phyloP scores from a whole-genome alignment of 2,888 invertebrate species.

The Balanococcus diminutus region DNA sequence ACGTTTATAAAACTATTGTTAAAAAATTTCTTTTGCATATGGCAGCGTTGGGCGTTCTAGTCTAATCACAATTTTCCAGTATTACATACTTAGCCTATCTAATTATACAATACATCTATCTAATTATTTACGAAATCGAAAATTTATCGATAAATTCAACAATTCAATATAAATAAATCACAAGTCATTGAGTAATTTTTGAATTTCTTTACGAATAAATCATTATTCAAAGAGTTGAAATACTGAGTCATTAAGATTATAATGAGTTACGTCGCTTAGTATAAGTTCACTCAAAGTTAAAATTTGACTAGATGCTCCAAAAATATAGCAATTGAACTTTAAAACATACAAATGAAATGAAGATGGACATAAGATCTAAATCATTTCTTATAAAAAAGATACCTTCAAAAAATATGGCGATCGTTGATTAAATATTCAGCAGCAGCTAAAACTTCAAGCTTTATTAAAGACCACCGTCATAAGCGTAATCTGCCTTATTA shows the following conservation, averaged over 20 bases:
- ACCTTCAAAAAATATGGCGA: neutral
- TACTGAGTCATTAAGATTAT: neutral
- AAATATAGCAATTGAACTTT: neutral
- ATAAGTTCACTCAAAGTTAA: neutral
- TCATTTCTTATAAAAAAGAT: neutral
- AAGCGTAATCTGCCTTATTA: conserved; percentile 98
- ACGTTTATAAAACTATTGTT: neutral
- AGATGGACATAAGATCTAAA: neutral
- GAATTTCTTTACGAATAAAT: neutral
- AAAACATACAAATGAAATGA: neutral
- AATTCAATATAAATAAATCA: too few relatives aligned
- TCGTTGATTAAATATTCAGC: neutral
- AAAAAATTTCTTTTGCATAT: neutral
- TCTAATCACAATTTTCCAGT: neutral
- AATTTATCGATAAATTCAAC: neutral
- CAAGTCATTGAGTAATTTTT: neutral
- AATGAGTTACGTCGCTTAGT: neutral
- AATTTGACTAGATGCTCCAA: neutral
- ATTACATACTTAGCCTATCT: neutral
- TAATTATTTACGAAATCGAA: too few relatives aligned
- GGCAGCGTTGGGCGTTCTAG: neutral
- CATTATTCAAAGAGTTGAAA: neutral
- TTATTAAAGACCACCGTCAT: conserved; percentile 71
- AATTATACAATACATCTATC: too few relatives aligned
- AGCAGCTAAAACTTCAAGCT: neutral